Percentiles rank a stretch among this genome's conserved stretches.
These are phyloP conservation scores for Nixonia krombeini DNA, from an alignment of 1,140 invertebrate genomes.

Conservation along the genomic window DNA sequence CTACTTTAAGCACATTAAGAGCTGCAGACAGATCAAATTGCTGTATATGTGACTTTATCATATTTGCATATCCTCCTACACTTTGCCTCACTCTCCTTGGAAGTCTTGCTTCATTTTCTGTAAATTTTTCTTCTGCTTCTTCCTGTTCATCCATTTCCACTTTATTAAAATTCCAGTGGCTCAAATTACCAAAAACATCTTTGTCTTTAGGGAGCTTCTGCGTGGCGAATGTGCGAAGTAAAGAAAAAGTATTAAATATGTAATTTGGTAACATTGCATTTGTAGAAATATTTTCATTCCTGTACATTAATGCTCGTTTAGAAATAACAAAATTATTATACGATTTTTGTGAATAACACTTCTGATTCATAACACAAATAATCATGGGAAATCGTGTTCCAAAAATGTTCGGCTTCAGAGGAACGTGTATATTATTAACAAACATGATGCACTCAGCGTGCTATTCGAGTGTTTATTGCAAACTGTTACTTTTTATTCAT, in stretches of 20 bases:
- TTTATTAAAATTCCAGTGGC: conserved; percentile 39
- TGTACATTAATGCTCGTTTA: too few relatives aligned
- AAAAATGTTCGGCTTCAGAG: background rate
- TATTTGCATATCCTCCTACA: conserved; percentile 76
- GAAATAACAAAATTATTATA: too few relatives aligned
- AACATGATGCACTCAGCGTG: background rate
- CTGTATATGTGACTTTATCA: conserved; percentile 79
- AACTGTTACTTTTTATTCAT: too few relatives aligned
- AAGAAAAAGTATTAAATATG: background rate
- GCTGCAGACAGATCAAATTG: conserved; percentile 80
- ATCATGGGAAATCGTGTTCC: background rate
- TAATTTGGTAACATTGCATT: background rate
- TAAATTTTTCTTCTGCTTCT: conserved; percentile 55
- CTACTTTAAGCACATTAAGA: conserved; percentile 83
- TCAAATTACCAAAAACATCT: conserved; percentile 64
- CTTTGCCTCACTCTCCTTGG: conserved; percentile 61
- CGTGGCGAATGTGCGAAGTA: background rate
- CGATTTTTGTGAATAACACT: too few relatives aligned
- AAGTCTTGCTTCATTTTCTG: conserved; percentile 44
- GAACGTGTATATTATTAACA: background rate
- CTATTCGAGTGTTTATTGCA: too few relatives aligned
- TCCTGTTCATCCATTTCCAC: conserved; percentile 57
- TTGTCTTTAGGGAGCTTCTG: conserved; percentile 26
- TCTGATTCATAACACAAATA: background rate
- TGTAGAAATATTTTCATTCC: too few relatives aligned